Evolutionary conservation across 2,888 invertebrate genomes (phyloP), one percentile per base, ranked within the genome.

Genomic region (Lobophora halterata): DNA sequence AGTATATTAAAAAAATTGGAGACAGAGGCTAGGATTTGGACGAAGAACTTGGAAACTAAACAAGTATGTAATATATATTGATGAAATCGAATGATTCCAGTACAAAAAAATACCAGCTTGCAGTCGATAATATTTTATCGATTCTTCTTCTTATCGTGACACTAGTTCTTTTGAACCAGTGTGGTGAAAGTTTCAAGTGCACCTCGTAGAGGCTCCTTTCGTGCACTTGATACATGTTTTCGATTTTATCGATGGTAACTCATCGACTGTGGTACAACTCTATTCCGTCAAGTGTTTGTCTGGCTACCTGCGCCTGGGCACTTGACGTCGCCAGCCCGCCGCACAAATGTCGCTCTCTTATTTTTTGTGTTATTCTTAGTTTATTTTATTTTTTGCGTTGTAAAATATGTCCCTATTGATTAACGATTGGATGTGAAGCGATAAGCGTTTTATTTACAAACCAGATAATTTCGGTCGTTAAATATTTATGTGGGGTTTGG

Each of bases 301-400:
- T 26, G 44, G 54, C 64, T 72, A 72, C 71, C 71, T 72, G 71
- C 69, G 63, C 61, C 26, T 32, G 50, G 54, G 64, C 71, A 65
- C 69, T 70, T 64, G 60, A 59, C 52, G 73, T 64, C 71, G 73
- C 71, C 71, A 62, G 53, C 59, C 48, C 53, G 64, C 60, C 70
- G 63, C 65, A 58, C 66, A 64, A 66, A 63, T 66, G 69, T 64
- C 62, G 57, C 58, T 58, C 43, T 48, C n/a, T 27, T 29, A 44
- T 48, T 49, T 53, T n/a, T n/a, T n/a, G n/a, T n/a, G n/a, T n/a
- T 49, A 18, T 52, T 46, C 51, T 42, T 47, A 38, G 52, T 49
- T 46, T 49, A 49, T 47, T 30, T 38, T 34, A 16, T 37, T 46
- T 43, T 47, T 55, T 55, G 38, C 35, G 17, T 7, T 31, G 34